Evolutionary conservation across 2,888 invertebrate species (phyloP).

Genomic region (Eulithis testata): DNA sequence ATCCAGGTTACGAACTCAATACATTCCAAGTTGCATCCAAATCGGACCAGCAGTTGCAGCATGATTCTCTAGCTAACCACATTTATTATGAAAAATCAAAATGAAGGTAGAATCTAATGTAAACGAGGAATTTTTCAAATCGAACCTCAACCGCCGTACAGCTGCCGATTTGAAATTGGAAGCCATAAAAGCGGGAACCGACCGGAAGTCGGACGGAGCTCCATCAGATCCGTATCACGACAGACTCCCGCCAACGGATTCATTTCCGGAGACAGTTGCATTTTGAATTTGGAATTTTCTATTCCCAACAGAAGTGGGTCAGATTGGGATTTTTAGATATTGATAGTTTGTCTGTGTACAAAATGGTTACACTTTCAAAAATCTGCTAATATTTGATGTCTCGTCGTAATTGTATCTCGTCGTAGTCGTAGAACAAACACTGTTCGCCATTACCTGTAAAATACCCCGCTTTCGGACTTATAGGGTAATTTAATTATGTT

Average conservation of each 20-base stretch:
- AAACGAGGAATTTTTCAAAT: conserved; percentile 44
- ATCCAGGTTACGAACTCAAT: no score
- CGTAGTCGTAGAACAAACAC: no score
- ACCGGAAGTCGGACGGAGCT: conserved; percentile 77
- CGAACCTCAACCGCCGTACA: conserved; percentile 42
- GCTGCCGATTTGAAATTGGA: conserved; percentile 73
- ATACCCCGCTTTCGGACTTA: no score
- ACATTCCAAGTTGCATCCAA: no score
- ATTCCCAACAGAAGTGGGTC: conserved; percentile 62
- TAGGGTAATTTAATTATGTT: no score
- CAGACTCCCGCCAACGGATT: conserved; percentile 77
- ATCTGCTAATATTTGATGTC: no score
- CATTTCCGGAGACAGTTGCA: conserved; percentile 80
- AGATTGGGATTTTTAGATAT: conserved; percentile 55
- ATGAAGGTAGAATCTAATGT: conserved; percentile 24
- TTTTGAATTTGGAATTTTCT: conserved; percentile 77
- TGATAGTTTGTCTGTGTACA: conserved; percentile 37
- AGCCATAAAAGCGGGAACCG: conserved; percentile 78
- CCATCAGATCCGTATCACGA: conserved; percentile 81
- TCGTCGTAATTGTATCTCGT: no score
- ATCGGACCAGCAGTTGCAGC: no score
- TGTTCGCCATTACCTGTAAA: no score
- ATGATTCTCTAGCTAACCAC: no score
- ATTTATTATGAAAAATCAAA: conserved; percentile 6
- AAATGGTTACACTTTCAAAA: neutral